Evolutionary conservation across 2,113 vertebrate genomes (phyloP).

Genomic region (Oreochromis niloticus): DNA sequence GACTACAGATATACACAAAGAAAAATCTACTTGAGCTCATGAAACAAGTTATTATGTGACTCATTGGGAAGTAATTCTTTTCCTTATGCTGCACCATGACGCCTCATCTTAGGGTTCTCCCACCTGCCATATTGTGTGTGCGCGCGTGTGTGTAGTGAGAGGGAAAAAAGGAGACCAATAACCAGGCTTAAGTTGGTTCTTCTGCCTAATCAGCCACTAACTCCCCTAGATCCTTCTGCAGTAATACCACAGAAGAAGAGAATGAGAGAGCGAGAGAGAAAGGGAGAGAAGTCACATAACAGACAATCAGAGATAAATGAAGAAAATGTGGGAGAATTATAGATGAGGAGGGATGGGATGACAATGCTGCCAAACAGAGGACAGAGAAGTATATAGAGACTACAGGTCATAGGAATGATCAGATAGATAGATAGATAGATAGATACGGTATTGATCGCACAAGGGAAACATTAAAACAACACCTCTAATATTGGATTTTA

Average conservation of each 20-base stretch:
- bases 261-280: neutral
- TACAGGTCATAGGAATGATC: neutral
- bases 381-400: neutral
- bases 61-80: neutral
- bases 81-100: neutral
- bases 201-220: conserved; percentile 28
- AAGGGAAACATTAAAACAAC: neutral
- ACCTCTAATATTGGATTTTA: neutral
- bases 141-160: neutral
- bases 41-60: neutral
- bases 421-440: neutral
- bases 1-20: neutral
- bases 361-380: neutral
- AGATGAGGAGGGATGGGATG: neutral
- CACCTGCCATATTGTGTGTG: neutral
- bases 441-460: neutral
- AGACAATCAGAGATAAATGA: conserved; percentile 1
- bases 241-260: neutral
- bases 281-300: neutral
- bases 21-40: neutral
- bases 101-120: neutral
- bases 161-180: neutral
- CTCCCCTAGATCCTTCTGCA: conserved; percentile 2
- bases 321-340: neutral
- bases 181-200: conserved; percentile 1